These are phyloP conservation scores for Bostrychus sinensis DNA, from an alignment of 2,113 vertebrate species.

Conservation along the genomic window DNA sequence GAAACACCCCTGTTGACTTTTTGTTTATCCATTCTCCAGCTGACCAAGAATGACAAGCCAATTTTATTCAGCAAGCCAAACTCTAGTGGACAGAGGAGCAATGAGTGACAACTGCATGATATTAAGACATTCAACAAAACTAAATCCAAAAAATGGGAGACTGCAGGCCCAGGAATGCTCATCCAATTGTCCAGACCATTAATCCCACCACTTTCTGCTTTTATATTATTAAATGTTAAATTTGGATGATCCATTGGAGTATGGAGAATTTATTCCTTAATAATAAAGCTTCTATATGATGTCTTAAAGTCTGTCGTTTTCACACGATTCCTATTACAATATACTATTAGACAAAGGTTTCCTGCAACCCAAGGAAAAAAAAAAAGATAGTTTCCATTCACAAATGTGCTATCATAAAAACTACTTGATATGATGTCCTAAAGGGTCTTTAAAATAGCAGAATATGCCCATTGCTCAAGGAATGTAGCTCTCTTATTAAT, in stretches of 20 bases:
- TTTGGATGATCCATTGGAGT: too few species aligned
- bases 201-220: too few species aligned
- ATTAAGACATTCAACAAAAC: slow-evolving; percentile 46
- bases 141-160: slow-evolving; percentile 38
- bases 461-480: slow-evolving; percentile 51
- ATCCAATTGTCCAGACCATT: slow-evolving; percentile 27
- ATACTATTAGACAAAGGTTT: not conserved
- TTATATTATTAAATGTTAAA: too few species aligned
- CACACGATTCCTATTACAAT: not conserved
- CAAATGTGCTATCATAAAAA: not conserved
- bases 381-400: not conserved
- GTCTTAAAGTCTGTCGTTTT: too few species aligned
- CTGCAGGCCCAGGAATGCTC: slow-evolving; percentile 33
- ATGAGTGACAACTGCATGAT: slow-evolving; percentile 52
- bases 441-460: slow-evolving; percentile 58
- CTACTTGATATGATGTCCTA: slow-evolving; percentile 24
- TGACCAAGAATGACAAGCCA: slow-evolving; percentile 30
- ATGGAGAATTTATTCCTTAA: too few species aligned
- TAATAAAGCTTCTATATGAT: too few species aligned
- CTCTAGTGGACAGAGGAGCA: slow-evolving; percentile 36
- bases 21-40: slow-evolving; percentile 13
- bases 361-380: not conserved
- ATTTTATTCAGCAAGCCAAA: slow-evolving; percentile 38
- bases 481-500: slow-evolving; percentile 64
- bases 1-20: not conserved